phyloP scores from a whole-genome alignment of 2,888 invertebrate genomes.

The Orthosia gracilis region DNA sequence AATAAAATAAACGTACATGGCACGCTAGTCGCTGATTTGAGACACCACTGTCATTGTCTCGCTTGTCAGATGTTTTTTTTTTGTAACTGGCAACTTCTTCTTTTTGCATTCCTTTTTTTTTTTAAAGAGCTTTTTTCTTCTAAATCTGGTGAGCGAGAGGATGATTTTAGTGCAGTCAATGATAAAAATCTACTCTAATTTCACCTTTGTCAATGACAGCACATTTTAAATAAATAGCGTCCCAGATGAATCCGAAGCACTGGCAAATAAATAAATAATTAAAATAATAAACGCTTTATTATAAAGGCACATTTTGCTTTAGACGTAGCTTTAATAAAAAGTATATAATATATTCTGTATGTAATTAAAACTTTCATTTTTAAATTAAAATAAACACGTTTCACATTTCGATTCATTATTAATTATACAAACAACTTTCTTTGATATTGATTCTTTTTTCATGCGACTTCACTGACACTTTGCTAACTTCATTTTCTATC shows the following conservation, averaged over 20 bases:
- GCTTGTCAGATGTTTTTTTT: conserved; percentile 78
- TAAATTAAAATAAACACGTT: conserved; percentile 36
- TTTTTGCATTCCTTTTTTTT: conserved; percentile 39
- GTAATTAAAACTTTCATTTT: conserved; percentile 39
- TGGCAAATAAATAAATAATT: conserved; percentile 71
- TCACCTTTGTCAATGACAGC: conserved; percentile 79
- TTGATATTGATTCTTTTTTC: conserved; percentile 51
- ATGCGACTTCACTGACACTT: conserved; percentile 61
- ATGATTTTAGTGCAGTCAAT: conserved; percentile 81
- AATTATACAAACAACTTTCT: conserved; percentile 41
- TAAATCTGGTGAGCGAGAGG: conserved; percentile 82
- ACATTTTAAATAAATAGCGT: conserved; percentile 76
- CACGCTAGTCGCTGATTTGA: conserved; percentile 90
- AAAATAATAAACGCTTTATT: conserved; percentile 67
- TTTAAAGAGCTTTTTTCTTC: conserved; percentile 55
- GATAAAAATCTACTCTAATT: conserved; percentile 73
- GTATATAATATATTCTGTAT: conserved; percentile 42
- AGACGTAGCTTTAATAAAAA: conserved; percentile 59
- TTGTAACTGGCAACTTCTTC: conserved; percentile 35
- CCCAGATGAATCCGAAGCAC: conserved; percentile 90
- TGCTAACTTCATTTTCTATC: conserved; percentile 41
- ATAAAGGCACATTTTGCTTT: conserved; percentile 58
- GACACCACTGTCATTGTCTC: conserved; percentile 88
- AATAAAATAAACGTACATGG: conserved; percentile 85
- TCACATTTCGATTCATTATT: conserved; percentile 33